Evolutionary conservation across 2,888 invertebrate species (phyloP).

Genomic region (Drosophila subsilvestris): DNA sequence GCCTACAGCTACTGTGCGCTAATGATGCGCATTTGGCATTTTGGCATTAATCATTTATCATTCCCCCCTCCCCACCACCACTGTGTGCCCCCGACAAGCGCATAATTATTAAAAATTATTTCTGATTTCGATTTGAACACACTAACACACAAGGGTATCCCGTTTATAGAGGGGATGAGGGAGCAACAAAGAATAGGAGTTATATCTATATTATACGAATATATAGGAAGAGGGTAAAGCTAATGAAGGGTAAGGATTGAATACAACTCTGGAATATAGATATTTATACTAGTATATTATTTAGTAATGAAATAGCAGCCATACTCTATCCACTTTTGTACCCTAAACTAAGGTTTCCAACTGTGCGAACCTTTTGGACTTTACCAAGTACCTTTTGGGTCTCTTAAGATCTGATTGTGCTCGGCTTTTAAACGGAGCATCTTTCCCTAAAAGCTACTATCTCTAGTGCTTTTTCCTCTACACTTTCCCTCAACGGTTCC

Average conservation of each 20-base stretch:
- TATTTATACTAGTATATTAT: neutral
- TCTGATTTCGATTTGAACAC: constrained; percentile 55
- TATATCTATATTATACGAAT: neutral
- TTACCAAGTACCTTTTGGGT: no score
- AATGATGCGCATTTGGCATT: constrained; percentile 69
- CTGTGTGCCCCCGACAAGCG: constrained; percentile 2
- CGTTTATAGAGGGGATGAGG: neutral
- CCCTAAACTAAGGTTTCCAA: no score
- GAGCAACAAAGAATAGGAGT: neutral
- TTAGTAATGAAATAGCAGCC: no score
- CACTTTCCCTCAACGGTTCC: neutral
- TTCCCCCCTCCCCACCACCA: constrained; percentile 37
- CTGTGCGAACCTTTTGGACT: no score
- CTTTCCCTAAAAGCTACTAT: no score
- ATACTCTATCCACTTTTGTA: no score
- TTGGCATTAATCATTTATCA: constrained; percentile 56
- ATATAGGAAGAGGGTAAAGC: neutral
- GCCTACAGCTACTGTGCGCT: constrained; percentile 43
- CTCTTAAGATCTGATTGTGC: no score
- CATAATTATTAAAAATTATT: constrained; percentile 69
- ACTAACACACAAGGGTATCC: neutral
- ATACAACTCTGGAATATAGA: neutral
- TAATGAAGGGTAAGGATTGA: neutral
- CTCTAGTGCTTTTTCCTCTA: neutral
- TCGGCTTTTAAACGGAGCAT: neutral